Evolutionary conservation across 2,888 invertebrate species (phyloP).

Genomic region (Caenorhabditis sp.): DNA sequence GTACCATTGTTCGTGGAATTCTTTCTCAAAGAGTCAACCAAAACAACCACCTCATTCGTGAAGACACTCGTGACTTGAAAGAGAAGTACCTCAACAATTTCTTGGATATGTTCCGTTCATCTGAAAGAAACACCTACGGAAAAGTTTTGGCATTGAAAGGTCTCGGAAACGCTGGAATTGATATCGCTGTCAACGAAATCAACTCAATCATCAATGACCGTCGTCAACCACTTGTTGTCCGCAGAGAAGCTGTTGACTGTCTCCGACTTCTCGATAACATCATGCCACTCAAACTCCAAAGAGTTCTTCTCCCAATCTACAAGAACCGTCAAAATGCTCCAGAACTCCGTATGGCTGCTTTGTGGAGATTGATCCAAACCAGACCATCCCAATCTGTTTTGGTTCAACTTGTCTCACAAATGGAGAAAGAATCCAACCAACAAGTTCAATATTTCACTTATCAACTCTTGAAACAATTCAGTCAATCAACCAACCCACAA

Average conservation of each 20-base stretch:
- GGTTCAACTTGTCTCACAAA: constrained; percentile 54
- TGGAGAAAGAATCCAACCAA: constrained; percentile 57
- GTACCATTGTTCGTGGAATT: constrained; percentile 45
- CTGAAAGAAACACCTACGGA: constrained; percentile 54
- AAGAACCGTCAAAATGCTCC: constrained; percentile 55
- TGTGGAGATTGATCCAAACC: constrained; percentile 59
- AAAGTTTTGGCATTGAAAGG: constrained; percentile 66
- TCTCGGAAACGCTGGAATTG: constrained; percentile 66
- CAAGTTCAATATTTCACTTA: constrained; percentile 59
- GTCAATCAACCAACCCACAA: constrained; percentile 56
- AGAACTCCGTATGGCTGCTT: constrained; percentile 60
- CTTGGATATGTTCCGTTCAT: constrained; percentile 50
- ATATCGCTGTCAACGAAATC: constrained; percentile 54
- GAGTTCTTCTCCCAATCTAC: constrained; percentile 57
- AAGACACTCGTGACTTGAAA: constrained; percentile 43
- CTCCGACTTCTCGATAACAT: constrained; percentile 52
- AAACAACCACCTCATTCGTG: constrained; percentile 44
- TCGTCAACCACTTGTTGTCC: constrained; percentile 51
- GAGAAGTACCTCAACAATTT: constrained; percentile 36
- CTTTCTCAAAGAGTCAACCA: constrained; percentile 21
- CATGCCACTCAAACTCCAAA: constrained; percentile 49
- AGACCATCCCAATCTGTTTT: constrained; percentile 54
- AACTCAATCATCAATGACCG: constrained; percentile 63
- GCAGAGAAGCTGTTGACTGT: constrained; percentile 63
- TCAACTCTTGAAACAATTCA: constrained; percentile 48